Conservation (phyloP, 2,113 vertebrate genomes). For the Galeopterus variegatus region DNA sequence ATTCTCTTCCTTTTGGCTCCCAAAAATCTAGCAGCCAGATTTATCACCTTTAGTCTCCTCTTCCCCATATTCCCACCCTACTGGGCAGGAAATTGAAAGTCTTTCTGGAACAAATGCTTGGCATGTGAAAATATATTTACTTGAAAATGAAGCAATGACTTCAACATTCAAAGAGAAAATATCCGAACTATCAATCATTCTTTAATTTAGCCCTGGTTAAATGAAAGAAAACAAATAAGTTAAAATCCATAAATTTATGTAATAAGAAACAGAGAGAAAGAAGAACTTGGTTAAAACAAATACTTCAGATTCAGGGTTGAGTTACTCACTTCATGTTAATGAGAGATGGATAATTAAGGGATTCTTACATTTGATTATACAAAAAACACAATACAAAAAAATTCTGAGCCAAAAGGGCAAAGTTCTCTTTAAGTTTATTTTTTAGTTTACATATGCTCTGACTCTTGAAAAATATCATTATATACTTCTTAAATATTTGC, state of each 20-base stretch:
- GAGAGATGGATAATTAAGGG: not conserved
- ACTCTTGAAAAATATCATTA: constrained; percentile 43
- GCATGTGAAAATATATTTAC: constrained; percentile 23
- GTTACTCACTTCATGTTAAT: constrained; percentile 1
- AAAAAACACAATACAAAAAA: not conserved
- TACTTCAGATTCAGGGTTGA: not conserved
- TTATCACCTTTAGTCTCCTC: not conserved
- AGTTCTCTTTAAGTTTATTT: constrained; percentile 51
- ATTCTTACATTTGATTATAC: not conserved
- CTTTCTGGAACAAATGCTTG: constrained; percentile 27
- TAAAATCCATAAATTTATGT: not conserved
- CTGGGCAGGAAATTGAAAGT: not conserved
- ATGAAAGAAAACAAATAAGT: not conserved
- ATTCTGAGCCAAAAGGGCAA: not conserved
- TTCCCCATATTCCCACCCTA: not conserved
- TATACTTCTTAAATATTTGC: constrained; percentile 61
- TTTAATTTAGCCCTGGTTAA: constrained; percentile 20
- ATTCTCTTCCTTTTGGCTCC: not conserved
- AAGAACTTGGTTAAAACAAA: not conserved
- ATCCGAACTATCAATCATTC: too few species aligned
- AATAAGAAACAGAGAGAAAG: constrained; percentile 1
- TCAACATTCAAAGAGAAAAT: too few species aligned
- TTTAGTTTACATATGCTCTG: constrained; percentile 30
- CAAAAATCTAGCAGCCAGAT: not conserved
- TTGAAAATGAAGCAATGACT: constrained; percentile 9